Base-by-base conservation (phyloP, 2,888 invertebrate genomes). In the Epinotia bilunana region DNA sequence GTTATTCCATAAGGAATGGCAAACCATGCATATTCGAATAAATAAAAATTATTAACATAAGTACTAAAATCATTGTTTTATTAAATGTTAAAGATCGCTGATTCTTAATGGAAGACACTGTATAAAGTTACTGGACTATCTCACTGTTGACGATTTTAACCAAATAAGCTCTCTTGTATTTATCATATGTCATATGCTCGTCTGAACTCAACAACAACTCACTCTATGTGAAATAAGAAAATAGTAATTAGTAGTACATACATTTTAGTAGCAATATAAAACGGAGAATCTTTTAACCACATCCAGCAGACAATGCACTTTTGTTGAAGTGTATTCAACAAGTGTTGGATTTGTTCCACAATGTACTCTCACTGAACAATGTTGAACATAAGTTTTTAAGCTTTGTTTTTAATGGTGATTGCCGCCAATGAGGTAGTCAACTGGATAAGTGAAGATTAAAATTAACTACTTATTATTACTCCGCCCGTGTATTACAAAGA, bases 321-420 rank as follows among this genome's bases (percentile, higher is more conserved):
- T 18, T 62, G 43, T 69, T 60, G 33, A 16, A 43, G 9, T n/a
- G 23, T 49, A 18, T 43, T 57, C 57, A 72, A 63, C 57, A 63
- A 33, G 43, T 57, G 13, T 23, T n/a, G 55, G 53, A 23, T 63
- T 57, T 28, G 23, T 46, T 46, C 4, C 43, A 62, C 55, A 43
- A 23, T 46, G n/a, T 28, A 69, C 43, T 6, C 33, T 11, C 11
- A 0, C 2, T 7, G 13, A 3, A 16, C 20, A 18, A n/a, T 28
- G 28, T 53, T 33, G 33, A 18, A 33, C 28, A 65, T 53, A 53
- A 53, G 53, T 55, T 60, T 69, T 23, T 28, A 60, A 58, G 6
- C 46, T 23, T 55, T 43, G 20, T 58, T 64, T 65, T 49, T 49
- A 16, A 13, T 16, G 49, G 49, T 13, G 49, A 33, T 16, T 49